Evolutionary conservation across 2,113 vertebrate species (phyloP).

Genomic region (Grammomys dolichurus): DNA sequence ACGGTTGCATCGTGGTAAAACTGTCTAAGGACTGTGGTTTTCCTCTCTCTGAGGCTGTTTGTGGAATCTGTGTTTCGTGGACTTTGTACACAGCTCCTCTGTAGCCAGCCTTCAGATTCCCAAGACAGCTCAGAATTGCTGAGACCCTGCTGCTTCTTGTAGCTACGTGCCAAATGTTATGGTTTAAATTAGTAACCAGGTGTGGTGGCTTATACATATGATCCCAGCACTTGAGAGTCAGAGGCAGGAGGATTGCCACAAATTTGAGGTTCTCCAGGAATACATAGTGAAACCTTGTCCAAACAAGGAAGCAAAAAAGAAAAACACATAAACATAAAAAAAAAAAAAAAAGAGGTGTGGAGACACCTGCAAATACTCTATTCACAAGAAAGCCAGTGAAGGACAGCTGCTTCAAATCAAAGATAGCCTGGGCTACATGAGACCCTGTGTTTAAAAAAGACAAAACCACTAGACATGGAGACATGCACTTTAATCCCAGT

Average conservation of each 20-base stretch:
- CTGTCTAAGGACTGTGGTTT: background rate
- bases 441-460: background rate
- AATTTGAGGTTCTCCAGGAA: background rate
- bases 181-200: background rate
- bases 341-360: background rate
- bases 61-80: conserved; percentile 5
- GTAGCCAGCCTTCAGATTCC: background rate
- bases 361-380: no score
- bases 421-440: background rate
- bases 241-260: background rate
- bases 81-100: background rate
- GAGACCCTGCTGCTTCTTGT: background rate
- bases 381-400: background rate
- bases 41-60: background rate
- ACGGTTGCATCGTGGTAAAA: background rate
- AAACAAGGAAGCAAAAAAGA: background rate
- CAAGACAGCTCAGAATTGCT: background rate
- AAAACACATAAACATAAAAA: background rate
- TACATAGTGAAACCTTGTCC: background rate
- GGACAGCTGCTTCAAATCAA: background rate
- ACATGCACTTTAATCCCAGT: background rate
- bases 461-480: background rate
- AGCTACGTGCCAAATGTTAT: background rate
- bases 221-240: background rate
- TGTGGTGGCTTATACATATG: background rate